Evolutionary conservation across 2,113 vertebrate species (phyloP).

Genomic region (Conger conger): DNA sequence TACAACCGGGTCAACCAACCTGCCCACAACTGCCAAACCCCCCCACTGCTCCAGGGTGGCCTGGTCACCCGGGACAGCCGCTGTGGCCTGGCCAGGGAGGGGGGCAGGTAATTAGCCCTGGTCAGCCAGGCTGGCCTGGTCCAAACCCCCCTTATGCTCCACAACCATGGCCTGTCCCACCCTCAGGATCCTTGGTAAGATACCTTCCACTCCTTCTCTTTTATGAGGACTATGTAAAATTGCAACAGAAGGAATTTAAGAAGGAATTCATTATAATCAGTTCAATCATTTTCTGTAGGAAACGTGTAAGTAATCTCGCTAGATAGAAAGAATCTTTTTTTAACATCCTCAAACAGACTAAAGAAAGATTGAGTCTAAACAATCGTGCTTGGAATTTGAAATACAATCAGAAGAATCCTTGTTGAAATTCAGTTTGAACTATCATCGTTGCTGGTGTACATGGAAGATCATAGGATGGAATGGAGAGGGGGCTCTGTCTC

Average conservation of each 20-base stretch:
- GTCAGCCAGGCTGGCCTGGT: slow-evolving; percentile 71
- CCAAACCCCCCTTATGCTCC: slow-evolving; percentile 52
- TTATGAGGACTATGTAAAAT: too few relatives aligned
- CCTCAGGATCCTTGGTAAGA: slow-evolving; percentile 67
- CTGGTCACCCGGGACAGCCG: slow-evolving; percentile 16
- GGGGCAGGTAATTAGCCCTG: slow-evolving; percentile 44
- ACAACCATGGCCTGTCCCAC: slow-evolving; percentile 59
- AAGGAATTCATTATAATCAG: background rate
- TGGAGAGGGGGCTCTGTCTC: background rate
- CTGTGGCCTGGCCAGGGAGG: slow-evolving; percentile 58
- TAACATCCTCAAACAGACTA: background rate
- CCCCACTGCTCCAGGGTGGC: slow-evolving; percentile 45
- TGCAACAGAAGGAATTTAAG: too few relatives aligned
- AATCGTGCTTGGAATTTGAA: background rate
- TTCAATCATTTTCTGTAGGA: too few relatives aligned
- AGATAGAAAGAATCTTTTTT: too few relatives aligned
- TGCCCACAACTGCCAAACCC: slow-evolving; percentile 16
- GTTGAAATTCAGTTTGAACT: background rate
- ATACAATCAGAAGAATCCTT: background rate
- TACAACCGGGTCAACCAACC: slow-evolving; percentile 21
- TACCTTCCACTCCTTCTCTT: background rate
- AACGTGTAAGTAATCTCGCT: too few relatives aligned
- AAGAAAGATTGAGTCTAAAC: background rate
- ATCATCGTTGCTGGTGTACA: background rate
- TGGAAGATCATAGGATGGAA: background rate